Base-by-base conservation (phyloP, 2,888 invertebrate genomes). In the Orchestes rusci region DNA sequence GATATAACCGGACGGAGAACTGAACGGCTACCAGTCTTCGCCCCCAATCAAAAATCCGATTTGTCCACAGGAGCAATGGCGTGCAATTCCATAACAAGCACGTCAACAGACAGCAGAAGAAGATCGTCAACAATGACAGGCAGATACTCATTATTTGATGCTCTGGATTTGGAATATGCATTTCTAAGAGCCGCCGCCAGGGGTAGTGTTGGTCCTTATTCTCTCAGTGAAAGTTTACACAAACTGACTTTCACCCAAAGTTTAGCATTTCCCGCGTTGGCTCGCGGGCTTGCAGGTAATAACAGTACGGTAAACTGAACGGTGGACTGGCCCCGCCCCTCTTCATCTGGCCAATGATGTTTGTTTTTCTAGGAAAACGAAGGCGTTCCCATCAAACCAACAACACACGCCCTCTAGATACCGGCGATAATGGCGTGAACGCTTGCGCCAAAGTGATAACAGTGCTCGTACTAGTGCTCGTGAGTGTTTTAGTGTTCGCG, bases 191-290 rank as follows among this genome's bases (percentile, higher is more conserved):
- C 81, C 1, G 80, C 81, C 2, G 81, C 82, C 1, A 71, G 82
- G 16, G 82, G 82, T 39, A 81, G 81, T 37, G 80, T 82, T 19
- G 82, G 82, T 3, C 82, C 81, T 1, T 82, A 81, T 60, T 80
- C 79, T 20, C 67, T 82, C 5, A 80, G 80, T 51, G 82, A 81
- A 62, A 82, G 82, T 44, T 69, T 82, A 53, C 81, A 82, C 67
- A 82, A 82, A 65, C 65, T 83, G 56, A 82, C 82, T 32, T 82
- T 82, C 61, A 82, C 82, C 8, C 82, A 83, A 67, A 82, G 80
- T 55, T 64, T 83, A 48, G 82, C 82, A 1, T 83, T 83, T 61
- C 83, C 82, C 1, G 82, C 81, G 0, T 60, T 83, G 44, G 83
- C 83, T 0, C 72, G 82, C 12, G 82, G 82, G 2, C 61, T 81